Conservation (phyloP, 1,140 invertebrate genomes). For the Pogonus chalceus region DNA sequence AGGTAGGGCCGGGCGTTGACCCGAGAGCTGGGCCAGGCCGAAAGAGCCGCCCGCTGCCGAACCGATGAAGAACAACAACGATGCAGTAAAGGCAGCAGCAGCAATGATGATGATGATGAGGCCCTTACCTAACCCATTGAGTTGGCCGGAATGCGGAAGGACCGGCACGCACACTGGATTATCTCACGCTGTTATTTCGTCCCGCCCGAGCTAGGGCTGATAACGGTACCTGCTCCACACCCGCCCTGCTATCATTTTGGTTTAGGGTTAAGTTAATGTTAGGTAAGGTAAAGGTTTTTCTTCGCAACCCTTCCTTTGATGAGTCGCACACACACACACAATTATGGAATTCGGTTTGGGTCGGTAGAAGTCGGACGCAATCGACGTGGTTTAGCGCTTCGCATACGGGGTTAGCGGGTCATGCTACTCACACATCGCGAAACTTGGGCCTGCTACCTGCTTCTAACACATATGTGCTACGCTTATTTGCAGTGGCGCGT, state of each 20-base stretch:
- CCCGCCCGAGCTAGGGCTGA: background rate
- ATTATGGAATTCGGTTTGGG: background rate
- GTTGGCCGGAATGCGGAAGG: slow-evolving; percentile 1
- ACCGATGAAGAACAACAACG: no score
- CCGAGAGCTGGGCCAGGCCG: background rate
- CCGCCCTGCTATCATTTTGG: background rate
- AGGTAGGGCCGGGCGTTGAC: background rate
- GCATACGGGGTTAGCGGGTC: background rate
- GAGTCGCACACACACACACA: background rate
- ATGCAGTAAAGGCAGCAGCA: no score
- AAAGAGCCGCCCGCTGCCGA: background rate
- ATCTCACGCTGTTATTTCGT: slow-evolving; percentile 1
- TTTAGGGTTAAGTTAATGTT: no score
- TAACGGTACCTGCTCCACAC: background rate
- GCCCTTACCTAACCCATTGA: slow-evolving; percentile 5
- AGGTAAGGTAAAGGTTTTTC: background rate
- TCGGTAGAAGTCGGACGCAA: no score
- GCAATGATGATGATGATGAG: slow-evolving; percentile 3
- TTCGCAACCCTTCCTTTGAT: background rate
- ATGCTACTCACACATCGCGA: background rate
- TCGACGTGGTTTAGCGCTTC: background rate
- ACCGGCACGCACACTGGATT: background rate
- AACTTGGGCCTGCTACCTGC: background rate
- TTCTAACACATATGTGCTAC: background rate
- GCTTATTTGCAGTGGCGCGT: no score